Percentiles rank a stretch among this genome's conserved stretches.
phyloP scores from a whole-genome alignment of 1,140 invertebrate species.

The Ditylenchus dipsaci region DNA sequence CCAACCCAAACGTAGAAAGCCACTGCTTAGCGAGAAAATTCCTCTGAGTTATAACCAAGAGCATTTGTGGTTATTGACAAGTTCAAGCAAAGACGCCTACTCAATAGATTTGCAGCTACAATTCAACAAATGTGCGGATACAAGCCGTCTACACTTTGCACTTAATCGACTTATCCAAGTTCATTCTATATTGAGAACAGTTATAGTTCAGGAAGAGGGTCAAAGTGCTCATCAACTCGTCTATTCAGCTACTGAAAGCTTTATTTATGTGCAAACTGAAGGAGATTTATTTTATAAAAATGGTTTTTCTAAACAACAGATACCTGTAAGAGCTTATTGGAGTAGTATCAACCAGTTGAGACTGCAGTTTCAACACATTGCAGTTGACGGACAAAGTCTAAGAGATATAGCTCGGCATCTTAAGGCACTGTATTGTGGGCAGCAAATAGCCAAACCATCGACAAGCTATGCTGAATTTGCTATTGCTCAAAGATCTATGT shows the following conservation, averaged over 20 bases:
- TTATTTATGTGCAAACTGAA: background rate
- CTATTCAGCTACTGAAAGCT: background rate
- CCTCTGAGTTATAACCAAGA: conserved; percentile 21
- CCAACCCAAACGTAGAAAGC: background rate
- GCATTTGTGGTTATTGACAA: conserved; percentile 16
- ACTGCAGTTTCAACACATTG: conserved; percentile 15
- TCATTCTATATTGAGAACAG: background rate
- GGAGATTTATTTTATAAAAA: background rate
- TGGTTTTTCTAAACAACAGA: background rate
- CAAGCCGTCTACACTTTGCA: background rate
- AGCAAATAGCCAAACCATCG: background rate
- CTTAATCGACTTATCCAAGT: background rate
- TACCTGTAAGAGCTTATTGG: background rate
- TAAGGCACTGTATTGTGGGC: background rate
- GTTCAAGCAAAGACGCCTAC: conserved; percentile 1
- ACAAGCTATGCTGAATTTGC: conserved; percentile 2
- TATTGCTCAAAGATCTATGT: background rate
- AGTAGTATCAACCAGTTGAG: background rate
- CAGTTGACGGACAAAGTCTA: conserved; percentile 30
- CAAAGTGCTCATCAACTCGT: background rate
- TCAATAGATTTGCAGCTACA: background rate
- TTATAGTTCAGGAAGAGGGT: background rate
- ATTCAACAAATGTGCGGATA: background rate
- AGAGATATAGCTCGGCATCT: conserved; percentile 2
- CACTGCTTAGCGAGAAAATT: background rate